Evolutionary conservation across 1,140 invertebrate species (phyloP).

Genomic region (Myzus persicae): DNA sequence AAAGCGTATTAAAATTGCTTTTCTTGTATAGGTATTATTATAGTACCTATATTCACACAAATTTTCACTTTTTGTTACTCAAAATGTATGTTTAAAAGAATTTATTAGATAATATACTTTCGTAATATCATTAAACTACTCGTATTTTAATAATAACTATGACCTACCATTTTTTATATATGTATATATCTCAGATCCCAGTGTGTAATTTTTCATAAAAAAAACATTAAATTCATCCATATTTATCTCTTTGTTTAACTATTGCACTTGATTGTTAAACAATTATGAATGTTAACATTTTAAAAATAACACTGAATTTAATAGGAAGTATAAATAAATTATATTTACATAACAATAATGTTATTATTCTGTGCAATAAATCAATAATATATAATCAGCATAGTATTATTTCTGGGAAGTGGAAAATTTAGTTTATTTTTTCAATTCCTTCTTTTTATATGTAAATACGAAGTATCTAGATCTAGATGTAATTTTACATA

Average conservation of each 20-base stretch:
- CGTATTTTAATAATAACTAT: neutral
- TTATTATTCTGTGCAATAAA: neutral
- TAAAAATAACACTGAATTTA: neutral
- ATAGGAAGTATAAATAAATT: too few species aligned
- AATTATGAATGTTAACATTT: neutral
- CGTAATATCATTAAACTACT: neutral
- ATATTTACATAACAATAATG: neutral
- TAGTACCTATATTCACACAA: neutral
- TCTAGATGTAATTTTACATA: neutral
- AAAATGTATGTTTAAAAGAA: conserved; percentile 1
- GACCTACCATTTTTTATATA: neutral
- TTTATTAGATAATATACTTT: conserved; percentile 5
- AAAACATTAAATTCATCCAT: neutral
- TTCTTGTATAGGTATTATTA: neutral
- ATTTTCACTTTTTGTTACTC: conserved; percentile 36
- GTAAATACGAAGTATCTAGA: neutral
- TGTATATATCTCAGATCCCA: neutral
- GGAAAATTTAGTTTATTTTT: neutral
- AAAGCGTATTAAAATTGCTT: conserved; percentile 32
- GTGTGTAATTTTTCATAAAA: neutral
- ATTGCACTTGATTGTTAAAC: neutral
- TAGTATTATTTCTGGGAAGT: neutral
- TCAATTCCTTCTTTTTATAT: neutral
- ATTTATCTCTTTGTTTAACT: neutral
- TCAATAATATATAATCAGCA: neutral